Evolutionary conservation across 2,113 vertebrate genomes (phyloP).

Genomic region (Pithys albifrons): DNA sequence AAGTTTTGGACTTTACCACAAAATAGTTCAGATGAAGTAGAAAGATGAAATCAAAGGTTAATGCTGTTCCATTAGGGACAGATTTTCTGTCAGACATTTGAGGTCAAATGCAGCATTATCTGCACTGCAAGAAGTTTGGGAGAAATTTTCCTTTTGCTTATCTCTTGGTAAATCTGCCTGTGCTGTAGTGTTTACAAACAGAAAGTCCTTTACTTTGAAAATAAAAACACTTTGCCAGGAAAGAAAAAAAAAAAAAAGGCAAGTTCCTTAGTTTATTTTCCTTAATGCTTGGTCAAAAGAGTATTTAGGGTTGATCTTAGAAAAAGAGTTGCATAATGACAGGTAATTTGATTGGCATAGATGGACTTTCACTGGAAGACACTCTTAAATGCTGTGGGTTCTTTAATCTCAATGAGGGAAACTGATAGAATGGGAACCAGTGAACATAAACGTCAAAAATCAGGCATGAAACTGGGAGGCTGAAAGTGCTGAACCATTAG

Average conservation of each 20-base stretch:
- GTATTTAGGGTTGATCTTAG: not conserved
- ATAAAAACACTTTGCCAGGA: not conserved
- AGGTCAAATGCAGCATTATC: not conserved
- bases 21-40: not conserved
- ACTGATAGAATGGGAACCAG: not conserved
- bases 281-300: not conserved
- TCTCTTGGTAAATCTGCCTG: not conserved
- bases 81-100: not conserved
- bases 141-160: not conserved
- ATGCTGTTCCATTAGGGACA: not conserved
- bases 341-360: not conserved
- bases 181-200: not conserved
- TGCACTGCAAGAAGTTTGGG: not conserved
- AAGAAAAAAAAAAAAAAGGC: accelerated
- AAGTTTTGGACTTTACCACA: not conserved
- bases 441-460: not conserved
- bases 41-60: not conserved
- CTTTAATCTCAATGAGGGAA: accelerated
- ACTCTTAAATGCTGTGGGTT: not conserved
- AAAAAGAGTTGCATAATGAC: not conserved
- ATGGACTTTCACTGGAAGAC: not conserved
- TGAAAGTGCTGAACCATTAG: not conserved
- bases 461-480: not conserved
- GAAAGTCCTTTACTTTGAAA: not conserved
- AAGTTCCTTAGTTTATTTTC: not conserved